Conservation (phyloP, 2,888 invertebrate species). For the Lacanobia oleracea region DNA sequence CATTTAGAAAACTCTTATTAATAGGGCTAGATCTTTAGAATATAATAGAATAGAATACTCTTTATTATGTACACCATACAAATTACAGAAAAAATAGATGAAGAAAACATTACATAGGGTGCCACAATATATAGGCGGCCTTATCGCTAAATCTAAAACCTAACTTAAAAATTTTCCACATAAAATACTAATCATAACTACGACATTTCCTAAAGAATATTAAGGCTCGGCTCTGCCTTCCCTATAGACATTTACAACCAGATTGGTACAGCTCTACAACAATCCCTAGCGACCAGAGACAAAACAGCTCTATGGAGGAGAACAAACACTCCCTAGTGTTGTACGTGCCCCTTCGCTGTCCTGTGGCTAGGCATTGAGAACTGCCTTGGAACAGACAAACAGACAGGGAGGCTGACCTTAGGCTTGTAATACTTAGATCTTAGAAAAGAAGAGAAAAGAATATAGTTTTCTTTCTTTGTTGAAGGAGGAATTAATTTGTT, state of each 20-base stretch:
- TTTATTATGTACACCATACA: too few species aligned
- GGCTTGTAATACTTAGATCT: neutral
- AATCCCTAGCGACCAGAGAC: neutral
- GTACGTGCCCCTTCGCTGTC: conserved; percentile 29
- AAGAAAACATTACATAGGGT: too few species aligned
- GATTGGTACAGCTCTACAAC: neutral
- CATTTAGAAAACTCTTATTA: too few species aligned
- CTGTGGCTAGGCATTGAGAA: conserved; percentile 7
- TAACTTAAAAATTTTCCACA: neutral
- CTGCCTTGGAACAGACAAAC: conserved; percentile 32
- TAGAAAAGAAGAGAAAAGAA: neutral
- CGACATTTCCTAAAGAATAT: neutral
- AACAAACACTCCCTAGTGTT: conserved; percentile 17
- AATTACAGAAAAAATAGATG: too few species aligned
- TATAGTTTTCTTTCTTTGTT: neutral
- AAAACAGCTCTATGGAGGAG: neutral
- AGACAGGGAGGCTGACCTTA: neutral
- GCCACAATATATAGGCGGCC: too few species aligned
- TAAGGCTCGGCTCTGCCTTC: neutral
- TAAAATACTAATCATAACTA: neutral
- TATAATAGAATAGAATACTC: too few species aligned
- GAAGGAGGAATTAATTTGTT: neutral
- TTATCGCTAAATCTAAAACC: too few species aligned
- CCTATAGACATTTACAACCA: conserved; percentile 11
- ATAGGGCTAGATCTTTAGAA: too few species aligned